Evolutionary conservation across 2,113 vertebrate species (phyloP), one percentile per base, ranked within the genome.

Genomic region (Takifugu flavidus): DNA sequence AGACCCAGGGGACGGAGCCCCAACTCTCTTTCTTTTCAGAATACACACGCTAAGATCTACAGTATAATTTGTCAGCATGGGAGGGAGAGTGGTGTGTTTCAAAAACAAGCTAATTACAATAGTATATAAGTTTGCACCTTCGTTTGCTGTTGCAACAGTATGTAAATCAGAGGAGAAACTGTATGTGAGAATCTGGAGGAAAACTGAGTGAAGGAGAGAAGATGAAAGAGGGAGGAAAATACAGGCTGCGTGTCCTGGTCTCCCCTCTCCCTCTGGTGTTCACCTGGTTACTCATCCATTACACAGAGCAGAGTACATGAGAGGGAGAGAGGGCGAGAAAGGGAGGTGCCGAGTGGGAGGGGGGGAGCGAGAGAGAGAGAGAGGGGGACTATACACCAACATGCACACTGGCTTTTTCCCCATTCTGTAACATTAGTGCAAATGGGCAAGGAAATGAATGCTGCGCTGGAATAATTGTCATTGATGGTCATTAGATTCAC

Each of bases 221-320:
- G 65, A 47, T 56, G 39, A 53, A 13, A 65, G 29, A 77, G 56
- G 61, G 53, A 28, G 42, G 55, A 72, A 54, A 72, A 59, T 65
- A 34, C 49, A 57, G 67, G 66, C 31, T 29, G 53, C 72, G 82
- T 77, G 81, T 80, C 79, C 79, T 80, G 74, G 79, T 72, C 77
- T 84, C 76, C 74, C 80, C 82, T 82, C 74, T 86, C 82, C 73
- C 84, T 84, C 72, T 82, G 76, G 84, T 86, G 87, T 87, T 87
- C 84, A 86, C 84, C 87, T 82, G 87, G 82, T 86, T 89, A 89
- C 87, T 88, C 87, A 88, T 87, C 87, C 87, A 85, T 87, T 82
- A 83, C 87, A 82, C 75, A 80, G 67, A 85, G 82, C 77, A 85
- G 76, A 84, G 74, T 78, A 87, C 85, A 89, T 82, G 87, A 87